A percentile compares a stretch with the other conserved stretches of the same genome.
Conservation (phyloP, 2,797 vertebrate species). For the Gadopsis marmoratus region DNA sequence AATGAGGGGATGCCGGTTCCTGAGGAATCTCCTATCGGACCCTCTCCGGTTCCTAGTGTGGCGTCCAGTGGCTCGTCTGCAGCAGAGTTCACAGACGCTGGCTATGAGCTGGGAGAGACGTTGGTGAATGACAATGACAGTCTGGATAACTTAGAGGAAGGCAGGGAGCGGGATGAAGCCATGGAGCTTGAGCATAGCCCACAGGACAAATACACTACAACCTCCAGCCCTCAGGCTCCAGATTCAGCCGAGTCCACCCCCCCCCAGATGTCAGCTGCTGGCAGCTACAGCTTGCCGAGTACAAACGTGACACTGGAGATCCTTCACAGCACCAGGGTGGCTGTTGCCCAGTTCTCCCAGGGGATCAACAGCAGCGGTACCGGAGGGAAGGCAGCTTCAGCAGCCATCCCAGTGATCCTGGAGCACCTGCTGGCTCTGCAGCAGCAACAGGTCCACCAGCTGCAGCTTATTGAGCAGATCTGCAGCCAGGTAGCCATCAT, state of each 20-base stretch:
- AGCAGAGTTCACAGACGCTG: slow-evolving; percentile 87
- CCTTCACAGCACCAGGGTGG: slow-evolving; percentile 96
- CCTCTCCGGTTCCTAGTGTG: slow-evolving; percentile 86
- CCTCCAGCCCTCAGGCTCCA: slow-evolving; percentile 67
- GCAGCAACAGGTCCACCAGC: slow-evolving; percentile 97
- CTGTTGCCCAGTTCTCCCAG: slow-evolving; percentile 97
- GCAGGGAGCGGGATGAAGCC: slow-evolving; percentile 82
- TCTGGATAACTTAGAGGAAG: slow-evolving; percentile 77
- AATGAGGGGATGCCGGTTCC: slow-evolving; percentile 81
- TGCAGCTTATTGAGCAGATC: slow-evolving; percentile 99
- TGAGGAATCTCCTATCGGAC: slow-evolving; percentile 84
- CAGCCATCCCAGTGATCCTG: slow-evolving; percentile 94
- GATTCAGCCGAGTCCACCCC: slow-evolving; percentile 80
- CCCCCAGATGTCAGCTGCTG: slow-evolving; percentile 79
- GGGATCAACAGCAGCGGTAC: slow-evolving; percentile 69
- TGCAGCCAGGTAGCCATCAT: slow-evolving; percentile 96
- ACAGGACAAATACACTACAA: slow-evolving; percentile 74
- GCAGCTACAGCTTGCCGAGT: slow-evolving; percentile 89
- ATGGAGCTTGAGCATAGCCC: slow-evolving; percentile 89
- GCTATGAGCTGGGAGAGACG: slow-evolving; percentile 76
- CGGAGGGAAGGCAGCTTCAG: slow-evolving; percentile 80
- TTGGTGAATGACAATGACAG: slow-evolving; percentile 80
- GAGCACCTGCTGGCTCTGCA: slow-evolving; percentile 96
- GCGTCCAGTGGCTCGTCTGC: slow-evolving; percentile 87
- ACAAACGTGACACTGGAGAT: slow-evolving; percentile 98